Base-by-base conservation (phyloP, 2,113 vertebrate genomes). In the Cathartes aura region DNA sequence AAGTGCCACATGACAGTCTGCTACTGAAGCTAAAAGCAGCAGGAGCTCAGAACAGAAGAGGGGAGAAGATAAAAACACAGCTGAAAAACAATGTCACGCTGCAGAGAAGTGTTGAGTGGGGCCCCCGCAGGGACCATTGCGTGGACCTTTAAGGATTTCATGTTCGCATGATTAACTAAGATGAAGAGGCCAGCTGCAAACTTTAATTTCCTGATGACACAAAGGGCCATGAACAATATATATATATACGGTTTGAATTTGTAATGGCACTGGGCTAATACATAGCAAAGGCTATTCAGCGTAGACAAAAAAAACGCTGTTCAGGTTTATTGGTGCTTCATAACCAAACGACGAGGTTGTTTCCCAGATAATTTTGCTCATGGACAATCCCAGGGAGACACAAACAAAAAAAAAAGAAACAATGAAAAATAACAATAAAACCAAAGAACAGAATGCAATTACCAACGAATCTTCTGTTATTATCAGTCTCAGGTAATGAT, bases 101-200 rank as follows among this genome's bases (percentile, higher is more conserved):
- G 56, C 68, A 96, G 96, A 97, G 95, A 87, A 96, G 96, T 90
- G 96, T 27, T 95, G 98, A 98, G 98, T 96, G 96, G 96, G 95
- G 96, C 92, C 96, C 97, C 98, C 20, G 73, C 97, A 91, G 98
- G 96, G 98, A 97, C 98, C 95, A 95, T 75, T 94, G 86, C 5
- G 19, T 97, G 96, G 97, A 97, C 96, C 97, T 98, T 98, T 97
- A 98, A 98, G 97, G 97, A 97, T 96, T 98, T 98, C 96, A 89
- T 98, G 98, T 98, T 96, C 97, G 98, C 98, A 97, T 98, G 98
- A 98, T 98, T 98, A 98, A 97, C 96, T 98, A 97, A 97, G 98
- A 98, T 98, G 98, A 98, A 98, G 98, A 97, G 97, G 94, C 98
- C 98, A 98, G 98, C 98, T 98, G 98, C 98, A 98, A 98, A 98